Conservation (phyloP, 2,797 vertebrate species). For the Discoglossus pictus region DNA sequence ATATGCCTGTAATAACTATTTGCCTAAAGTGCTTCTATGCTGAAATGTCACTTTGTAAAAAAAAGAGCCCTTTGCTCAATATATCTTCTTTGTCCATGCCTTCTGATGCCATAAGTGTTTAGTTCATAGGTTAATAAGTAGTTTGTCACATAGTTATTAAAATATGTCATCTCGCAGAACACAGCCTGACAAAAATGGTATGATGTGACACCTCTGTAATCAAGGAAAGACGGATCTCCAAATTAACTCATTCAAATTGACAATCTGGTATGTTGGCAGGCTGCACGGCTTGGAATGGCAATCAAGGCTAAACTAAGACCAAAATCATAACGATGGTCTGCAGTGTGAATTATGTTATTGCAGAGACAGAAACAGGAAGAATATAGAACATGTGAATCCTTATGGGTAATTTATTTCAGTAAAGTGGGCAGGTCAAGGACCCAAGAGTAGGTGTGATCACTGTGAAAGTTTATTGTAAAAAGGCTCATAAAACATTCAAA, state of each 20-base stretch:
- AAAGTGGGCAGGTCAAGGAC: too few species aligned
- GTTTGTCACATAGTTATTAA: constrained; percentile 33
- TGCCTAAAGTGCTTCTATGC: constrained; percentile 22
- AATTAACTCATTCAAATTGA: constrained; percentile 32
- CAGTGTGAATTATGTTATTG: too few species aligned
- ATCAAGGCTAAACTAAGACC: too few species aligned
- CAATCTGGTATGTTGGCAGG: constrained; percentile 17
- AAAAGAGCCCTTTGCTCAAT: constrained; percentile 25
- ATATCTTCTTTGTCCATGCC: constrained; percentile 18
- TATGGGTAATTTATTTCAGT: too few species aligned
- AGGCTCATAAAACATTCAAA: too few species aligned
- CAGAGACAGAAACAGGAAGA: too few species aligned
- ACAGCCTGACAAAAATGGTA: constrained; percentile 27
- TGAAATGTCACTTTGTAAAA: constrained; percentile 26
- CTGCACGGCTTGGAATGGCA: not conserved
- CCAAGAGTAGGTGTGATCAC: too few species aligned
- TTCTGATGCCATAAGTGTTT: constrained; percentile 33
- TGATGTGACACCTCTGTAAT: constrained; percentile 31
- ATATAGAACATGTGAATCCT: too few species aligned
- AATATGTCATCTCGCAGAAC: constrained; percentile 23
- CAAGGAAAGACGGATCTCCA: constrained; percentile 28
- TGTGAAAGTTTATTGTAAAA: too few species aligned
- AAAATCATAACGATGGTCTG: too few species aligned
- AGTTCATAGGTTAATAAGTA: constrained; percentile 42
- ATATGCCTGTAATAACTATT: constrained; percentile 15